Evolutionary conservation across 2,113 vertebrate species (phyloP).

Genomic region (Notiomystis cincta): DNA sequence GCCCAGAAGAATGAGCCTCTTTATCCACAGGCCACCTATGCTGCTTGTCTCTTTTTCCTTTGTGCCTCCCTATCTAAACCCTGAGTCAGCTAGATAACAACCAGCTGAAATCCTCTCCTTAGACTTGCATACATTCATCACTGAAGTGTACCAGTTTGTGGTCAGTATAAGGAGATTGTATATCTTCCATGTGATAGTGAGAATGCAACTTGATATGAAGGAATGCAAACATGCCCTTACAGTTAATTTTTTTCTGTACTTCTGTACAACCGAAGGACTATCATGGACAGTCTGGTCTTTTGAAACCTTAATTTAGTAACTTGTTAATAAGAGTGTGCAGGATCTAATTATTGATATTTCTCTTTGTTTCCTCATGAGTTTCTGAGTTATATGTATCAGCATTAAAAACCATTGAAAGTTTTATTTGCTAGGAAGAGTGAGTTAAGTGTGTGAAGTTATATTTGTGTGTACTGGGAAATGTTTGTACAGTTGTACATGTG

Average conservation of each 20-base stretch:
- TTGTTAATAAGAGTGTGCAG: background rate
- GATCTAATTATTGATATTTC: background rate
- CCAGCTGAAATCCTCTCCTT: background rate
- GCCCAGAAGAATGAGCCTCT: slow-evolving; percentile 10
- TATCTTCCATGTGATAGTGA: background rate
- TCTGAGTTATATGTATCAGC: background rate
- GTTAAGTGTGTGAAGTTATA: background rate
- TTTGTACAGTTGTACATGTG: background rate
- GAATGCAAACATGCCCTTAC: background rate
- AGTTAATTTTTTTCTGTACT: background rate
- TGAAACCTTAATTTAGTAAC: background rate
- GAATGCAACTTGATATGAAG: background rate
- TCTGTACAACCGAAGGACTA: background rate
- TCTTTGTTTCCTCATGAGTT: background rate
- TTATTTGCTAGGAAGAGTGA: background rate
- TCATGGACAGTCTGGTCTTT: background rate
- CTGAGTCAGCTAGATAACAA: slow-evolving; percentile 17
- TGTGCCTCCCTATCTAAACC: slow-evolving; percentile 7
- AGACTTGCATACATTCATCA: background rate
- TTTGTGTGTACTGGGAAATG: background rate
- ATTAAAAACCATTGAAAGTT: background rate
- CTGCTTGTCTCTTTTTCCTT: slow-evolving; percentile 2
- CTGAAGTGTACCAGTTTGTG: background rate
- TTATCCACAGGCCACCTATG: slow-evolving; percentile 45
- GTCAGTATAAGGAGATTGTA: background rate